Percentiles rank a stretch among this genome's conserved stretches.
phyloP scores from a whole-genome alignment of 2,113 vertebrate species.

The Pongo abelii region DNA sequence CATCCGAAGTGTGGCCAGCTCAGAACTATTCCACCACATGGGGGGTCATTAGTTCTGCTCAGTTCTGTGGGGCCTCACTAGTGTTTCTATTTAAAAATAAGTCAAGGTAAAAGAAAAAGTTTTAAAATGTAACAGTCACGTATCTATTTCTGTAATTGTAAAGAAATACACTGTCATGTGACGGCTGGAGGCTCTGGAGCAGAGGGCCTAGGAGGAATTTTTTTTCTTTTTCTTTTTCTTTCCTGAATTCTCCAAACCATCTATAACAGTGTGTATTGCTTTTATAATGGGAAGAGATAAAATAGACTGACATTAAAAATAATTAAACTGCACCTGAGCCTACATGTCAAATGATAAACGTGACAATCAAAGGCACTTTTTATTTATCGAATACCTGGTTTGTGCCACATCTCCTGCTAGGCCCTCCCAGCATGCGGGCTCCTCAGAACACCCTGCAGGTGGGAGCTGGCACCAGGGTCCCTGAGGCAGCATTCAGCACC shows the following conservation, averaged over 20 bases:
- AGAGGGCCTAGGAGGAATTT: too few relatives aligned
- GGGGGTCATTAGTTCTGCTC: fast-evolving
- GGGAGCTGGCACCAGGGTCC: fast-evolving
- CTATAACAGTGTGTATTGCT: not conserved
- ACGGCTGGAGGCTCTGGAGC: not conserved
- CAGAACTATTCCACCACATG: fast-evolving
- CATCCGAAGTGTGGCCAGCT: fast-evolving
- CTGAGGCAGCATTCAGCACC: fast-evolving
- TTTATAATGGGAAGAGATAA: not conserved
- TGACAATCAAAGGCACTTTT: too few relatives aligned
- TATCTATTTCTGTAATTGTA: not conserved
- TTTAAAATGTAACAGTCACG: not conserved
- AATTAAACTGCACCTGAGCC: not conserved
- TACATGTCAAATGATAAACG: not conserved
- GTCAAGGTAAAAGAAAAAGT: not conserved
- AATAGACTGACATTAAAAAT: not conserved
- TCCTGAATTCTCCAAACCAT: not conserved
- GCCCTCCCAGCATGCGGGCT: not conserved
- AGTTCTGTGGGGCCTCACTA: fast-evolving
- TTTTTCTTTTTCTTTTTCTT: too few relatives aligned
- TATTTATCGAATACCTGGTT: not conserved
- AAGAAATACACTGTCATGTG: not conserved
- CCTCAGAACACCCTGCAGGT: not conserved
- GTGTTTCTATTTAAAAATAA: not conserved
- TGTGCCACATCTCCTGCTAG: not conserved